Base-by-base conservation (phyloP, 1,140 invertebrate genomes). In the Capitella teleta region DNA sequence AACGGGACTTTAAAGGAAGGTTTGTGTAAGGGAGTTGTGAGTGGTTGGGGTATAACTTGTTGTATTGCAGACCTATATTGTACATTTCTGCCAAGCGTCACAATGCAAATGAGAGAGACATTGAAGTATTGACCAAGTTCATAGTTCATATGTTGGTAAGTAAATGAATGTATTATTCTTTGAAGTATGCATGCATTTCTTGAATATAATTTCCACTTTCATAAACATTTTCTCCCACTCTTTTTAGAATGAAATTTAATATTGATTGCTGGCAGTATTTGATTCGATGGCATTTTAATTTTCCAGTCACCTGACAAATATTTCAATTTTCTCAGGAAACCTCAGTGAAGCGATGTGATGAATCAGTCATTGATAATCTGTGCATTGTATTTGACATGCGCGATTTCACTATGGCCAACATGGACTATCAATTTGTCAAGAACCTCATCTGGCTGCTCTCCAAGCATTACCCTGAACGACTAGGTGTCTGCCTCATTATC, bases 31-130 rank as follows among this genome's bases (percentile, higher is more conserved):
- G 16, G 45, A 8, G 16, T 34, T 14, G 23, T 3, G n/a, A 47
- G 19, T 21, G 21, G 21, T 36, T 40, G 10, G 25, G 25, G 12
- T 40, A 28, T 49, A 16, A 5, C 23, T 12, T 23, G 25, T 8
- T 14, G 16, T 16, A 25, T 37, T 58, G 30, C 52, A 65, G 63
- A 56, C 82, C 83, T 26, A 80, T 85, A 25, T 76, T 85, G 45
- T 84, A 84, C 60, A 84, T 85, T 61, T 81, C 82, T 50, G 80
- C 81, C 10, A 83, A 80, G 64, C 82, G 83, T 64, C 82, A 85
- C 61, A 82, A 78, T 66, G 79, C 76, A 3, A 80, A 77, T 61
- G 79, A 82, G 18, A 75, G 82, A 55, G 77, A 82, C 59, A 79
- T 85, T 58, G 80, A 84, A 61, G 81, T 84, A 57, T 66, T 84